phyloP scores from a whole-genome alignment of 2,888 invertebrate genomes.

The Hofmannophila pseudospretella region DNA sequence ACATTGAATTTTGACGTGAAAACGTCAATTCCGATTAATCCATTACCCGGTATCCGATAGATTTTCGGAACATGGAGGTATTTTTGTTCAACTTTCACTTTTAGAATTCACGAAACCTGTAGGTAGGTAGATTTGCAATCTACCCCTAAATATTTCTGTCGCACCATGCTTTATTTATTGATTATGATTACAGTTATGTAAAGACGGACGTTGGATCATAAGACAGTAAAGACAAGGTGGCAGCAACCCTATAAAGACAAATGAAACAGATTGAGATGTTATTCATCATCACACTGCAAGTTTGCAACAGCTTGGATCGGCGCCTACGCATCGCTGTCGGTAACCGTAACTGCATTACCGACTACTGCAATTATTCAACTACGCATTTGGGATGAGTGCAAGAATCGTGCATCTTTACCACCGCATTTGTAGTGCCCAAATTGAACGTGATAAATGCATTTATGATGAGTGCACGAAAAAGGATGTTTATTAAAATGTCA shows the following conservation, averaged over 20 bases:
- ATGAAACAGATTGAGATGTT: conserved; percentile 51
- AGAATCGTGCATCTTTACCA: conserved; percentile 17
- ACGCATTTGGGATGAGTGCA: conserved; percentile 26
- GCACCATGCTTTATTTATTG: no score
- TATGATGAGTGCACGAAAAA: conserved; percentile 11
- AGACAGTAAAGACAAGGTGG: no score
- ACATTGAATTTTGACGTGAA: no score
- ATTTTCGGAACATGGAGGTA: no score
- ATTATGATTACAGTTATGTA: no score
- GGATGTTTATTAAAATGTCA: conserved; percentile 23
- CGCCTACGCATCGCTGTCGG: conserved; percentile 26
- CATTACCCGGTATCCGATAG: no score
- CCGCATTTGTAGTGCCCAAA: conserved; percentile 24
- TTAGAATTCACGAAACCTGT: no score
- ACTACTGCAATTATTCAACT: conserved; percentile 35
- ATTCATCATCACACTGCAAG: conserved; percentile 31
- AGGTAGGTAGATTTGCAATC: no score
- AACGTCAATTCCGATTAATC: no score
- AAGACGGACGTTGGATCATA: no score
- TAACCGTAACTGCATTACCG: conserved; percentile 6
- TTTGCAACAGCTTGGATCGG: conserved; percentile 18
- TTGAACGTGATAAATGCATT: conserved; percentile 14
- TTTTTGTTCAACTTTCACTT: no score
- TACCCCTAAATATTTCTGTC: no score
- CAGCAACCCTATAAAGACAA: conserved; percentile 34